A percentile compares a stretch with the other conserved stretches of the same genome.
Evolutionary conservation across 2,797 vertebrate species (phyloP).

Genomic region (Sebastes iracundus): DNA sequence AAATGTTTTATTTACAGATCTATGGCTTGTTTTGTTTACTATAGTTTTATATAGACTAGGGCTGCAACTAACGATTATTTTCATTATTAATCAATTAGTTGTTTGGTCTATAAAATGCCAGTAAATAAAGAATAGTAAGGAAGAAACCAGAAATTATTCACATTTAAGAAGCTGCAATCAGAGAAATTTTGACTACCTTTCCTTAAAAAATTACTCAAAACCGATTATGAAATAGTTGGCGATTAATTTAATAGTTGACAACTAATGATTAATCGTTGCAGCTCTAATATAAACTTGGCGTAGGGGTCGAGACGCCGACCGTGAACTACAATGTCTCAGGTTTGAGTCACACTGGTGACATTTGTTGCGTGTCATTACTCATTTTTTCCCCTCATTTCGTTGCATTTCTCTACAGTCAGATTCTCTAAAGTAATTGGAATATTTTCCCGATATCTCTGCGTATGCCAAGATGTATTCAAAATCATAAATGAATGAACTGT

Average conservation of each 20-base stretch:
- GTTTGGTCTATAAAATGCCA: no score
- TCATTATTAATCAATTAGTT: no score
- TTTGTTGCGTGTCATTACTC: background rate
- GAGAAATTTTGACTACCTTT: no score
- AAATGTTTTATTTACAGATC: background rate
- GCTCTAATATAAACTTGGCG: no score
- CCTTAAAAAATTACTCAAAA: no score
- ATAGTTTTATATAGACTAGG: background rate
- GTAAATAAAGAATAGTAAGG: no score
- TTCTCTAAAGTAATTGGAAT: background rate
- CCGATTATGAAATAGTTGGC: no score
- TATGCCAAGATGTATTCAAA: background rate
- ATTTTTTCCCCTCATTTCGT: background rate
- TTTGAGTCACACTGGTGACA: background rate
- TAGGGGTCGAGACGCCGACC: accelerated
- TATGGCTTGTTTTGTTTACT: background rate
- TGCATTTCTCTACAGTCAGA: background rate
- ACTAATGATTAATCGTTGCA: no score
- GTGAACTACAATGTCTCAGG: background rate
- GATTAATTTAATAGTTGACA: no score
- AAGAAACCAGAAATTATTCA: no score
- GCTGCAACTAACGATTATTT: no score
- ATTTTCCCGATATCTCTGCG: background rate
- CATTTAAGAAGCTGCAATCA: no score
- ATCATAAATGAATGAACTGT: background rate